A percentile compares a stretch with the other conserved stretches of the same genome.
Evolutionary conservation across 2,888 invertebrate species (phyloP).

Genomic region (Patella ulyssiponensis): DNA sequence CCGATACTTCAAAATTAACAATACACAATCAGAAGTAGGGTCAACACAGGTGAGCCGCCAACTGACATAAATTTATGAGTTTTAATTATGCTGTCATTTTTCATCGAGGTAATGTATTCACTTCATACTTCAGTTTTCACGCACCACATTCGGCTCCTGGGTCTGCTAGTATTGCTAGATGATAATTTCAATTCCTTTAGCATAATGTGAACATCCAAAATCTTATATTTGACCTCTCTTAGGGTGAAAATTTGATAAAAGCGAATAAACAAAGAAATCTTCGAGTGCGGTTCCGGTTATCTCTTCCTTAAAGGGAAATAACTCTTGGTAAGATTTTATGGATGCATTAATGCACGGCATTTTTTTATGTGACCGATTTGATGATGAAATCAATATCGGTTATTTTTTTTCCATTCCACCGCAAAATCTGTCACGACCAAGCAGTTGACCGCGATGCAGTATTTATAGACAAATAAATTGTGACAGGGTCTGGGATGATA

Average conservation of each 20-base stretch:
- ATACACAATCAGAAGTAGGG: no score
- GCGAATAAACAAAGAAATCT: slow-evolving; percentile 11
- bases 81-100: slow-evolving; percentile 13
- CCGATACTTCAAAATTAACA: no score
- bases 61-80: slow-evolving; percentile 10
- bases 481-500: no score
- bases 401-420: no score
- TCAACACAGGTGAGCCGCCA: no score
- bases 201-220: neutral
- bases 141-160: neutral
- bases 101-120: slow-evolving; percentile 3
- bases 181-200: neutral
- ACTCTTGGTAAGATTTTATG: neutral
- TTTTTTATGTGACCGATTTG: no score
- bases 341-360: no score
- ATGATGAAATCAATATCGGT: no score
- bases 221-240: slow-evolving; percentile 1
- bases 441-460: no score
- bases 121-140: neutral
- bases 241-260: neutral
- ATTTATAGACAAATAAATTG: no score
- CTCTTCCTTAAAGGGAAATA: neutral
- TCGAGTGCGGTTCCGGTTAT: slow-evolving; percentile 5
- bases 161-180: neutral
- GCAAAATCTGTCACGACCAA: no score